A percentile compares a stretch with the other conserved stretches of the same genome.
These are phyloP conservation scores for Brenthis daphne DNA, from an alignment of 2,888 invertebrate genomes.

Conservation along the genomic window DNA sequence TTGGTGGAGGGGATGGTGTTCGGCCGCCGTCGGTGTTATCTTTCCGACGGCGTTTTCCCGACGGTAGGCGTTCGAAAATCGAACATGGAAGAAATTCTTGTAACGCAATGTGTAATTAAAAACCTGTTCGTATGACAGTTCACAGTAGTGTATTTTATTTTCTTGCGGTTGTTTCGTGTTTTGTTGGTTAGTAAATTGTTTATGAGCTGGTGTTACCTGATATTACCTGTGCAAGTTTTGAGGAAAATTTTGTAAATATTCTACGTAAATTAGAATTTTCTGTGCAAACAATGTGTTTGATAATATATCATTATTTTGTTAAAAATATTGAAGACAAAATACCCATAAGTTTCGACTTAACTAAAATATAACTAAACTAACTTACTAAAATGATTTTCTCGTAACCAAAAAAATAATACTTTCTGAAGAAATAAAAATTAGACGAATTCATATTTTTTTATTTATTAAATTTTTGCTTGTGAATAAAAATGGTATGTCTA, in stretches of 20 bases:
- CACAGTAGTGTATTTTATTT: constrained; percentile 14
- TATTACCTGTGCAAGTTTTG: not conserved
- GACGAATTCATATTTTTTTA: not conserved
- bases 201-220: not conserved
- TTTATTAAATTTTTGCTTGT: not conserved
- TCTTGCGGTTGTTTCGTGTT: constrained; percentile 11
- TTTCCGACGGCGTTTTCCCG: constrained; percentile 79
- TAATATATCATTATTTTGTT: too few species aligned
- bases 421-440: too few species aligned
- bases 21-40: constrained; percentile 60
- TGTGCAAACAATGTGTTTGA: too few species aligned
- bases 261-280: too few species aligned
- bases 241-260: too few species aligned
- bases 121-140: constrained; percentile 13
- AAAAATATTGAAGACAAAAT: too few species aligned
- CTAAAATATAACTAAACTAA: too few species aligned
- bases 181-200: constrained; percentile 9
- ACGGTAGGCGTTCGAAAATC: constrained; percentile 67
- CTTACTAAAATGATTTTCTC: too few species aligned
- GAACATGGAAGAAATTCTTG: constrained; percentile 48
- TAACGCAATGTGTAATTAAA: constrained; percentile 24
- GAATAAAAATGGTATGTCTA: not conserved
- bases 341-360: too few species aligned
- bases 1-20: constrained; percentile 72
- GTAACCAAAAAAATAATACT: too few species aligned